Conservation (phyloP, 2,797 vertebrate species). For the Tapera naevia region DNA sequence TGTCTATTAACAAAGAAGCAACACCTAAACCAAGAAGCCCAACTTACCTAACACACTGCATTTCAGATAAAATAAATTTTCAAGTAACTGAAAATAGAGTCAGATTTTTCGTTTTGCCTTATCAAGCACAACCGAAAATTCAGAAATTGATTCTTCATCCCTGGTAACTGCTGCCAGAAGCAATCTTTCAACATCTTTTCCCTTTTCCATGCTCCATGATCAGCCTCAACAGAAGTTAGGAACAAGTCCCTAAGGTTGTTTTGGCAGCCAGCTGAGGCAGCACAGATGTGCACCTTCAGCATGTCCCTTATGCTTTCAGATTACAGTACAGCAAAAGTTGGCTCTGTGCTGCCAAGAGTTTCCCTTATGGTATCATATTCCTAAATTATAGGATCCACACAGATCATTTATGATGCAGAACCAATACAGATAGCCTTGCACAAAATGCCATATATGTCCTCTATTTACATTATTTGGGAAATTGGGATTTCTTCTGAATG, state of each 20-base stretch:
- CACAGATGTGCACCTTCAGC: not conserved
- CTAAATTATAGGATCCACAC: not conserved
- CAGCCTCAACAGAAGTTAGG: not conserved
- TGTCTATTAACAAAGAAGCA: not conserved
- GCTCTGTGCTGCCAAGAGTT: not conserved
- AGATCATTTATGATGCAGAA: not conserved
- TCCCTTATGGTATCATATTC: not conserved
- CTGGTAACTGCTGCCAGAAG: not conserved
- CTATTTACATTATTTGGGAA: not conserved
- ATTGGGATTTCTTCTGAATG: not conserved
- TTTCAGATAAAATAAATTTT: not conserved
- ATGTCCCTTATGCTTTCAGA: rapidly evolving
- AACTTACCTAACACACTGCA: not conserved
- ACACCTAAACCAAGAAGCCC: not conserved
- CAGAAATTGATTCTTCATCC: not conserved
- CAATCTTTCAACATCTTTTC: not conserved
- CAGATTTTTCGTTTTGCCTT: not conserved
- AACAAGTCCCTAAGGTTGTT: not conserved
- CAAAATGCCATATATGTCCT: not conserved
- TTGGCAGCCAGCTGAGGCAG: not conserved
- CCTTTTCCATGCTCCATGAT: not conserved
- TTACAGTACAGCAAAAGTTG: rapidly evolving
- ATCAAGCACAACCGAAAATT: not conserved
- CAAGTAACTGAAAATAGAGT: not conserved
- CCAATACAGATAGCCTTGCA: not conserved